Percentiles rank a stretch among this genome's conserved stretches.
These are phyloP conservation scores for Hirudo medicinalis DNA, from an alignment of 1,140 invertebrate species.

Conservation along the genomic window DNA sequence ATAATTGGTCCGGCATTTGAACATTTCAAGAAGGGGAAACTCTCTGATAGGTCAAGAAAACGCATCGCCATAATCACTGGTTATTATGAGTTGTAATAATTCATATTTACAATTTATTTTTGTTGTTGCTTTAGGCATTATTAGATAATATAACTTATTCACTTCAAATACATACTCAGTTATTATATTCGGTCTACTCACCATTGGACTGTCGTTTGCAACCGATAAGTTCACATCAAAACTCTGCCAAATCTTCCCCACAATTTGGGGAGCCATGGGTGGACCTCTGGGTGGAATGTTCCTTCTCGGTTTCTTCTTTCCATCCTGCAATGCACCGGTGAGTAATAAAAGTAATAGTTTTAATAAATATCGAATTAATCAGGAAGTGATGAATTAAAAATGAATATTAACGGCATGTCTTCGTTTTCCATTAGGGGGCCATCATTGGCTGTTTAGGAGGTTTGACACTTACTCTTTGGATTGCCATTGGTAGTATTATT, in stretches of 20 bases:
- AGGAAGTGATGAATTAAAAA: too few relatives aligned
- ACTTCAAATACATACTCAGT: conserved; percentile 3
- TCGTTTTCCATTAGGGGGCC: not conserved
- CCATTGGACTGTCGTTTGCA: conserved; percentile 15
- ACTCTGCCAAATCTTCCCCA: conserved; percentile 49
- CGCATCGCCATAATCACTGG: not conserved
- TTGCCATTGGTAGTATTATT: not conserved
- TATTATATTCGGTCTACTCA: conserved; percentile 14
- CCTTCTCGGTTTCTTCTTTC: conserved; percentile 32
- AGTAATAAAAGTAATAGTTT: too few relatives aligned
- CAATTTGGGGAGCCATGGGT: conserved; percentile 30
- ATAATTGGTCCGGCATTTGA: not conserved
- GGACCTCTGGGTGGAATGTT: conserved; percentile 29
- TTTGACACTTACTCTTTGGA: conserved; percentile 6
- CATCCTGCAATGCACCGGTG: conserved; percentile 27
- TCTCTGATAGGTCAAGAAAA: not conserved
- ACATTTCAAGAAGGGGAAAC: not conserved
- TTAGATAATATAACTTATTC: too few relatives aligned
- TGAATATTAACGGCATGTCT: too few relatives aligned
- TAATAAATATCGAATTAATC: too few relatives aligned
- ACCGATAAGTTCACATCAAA: not conserved
- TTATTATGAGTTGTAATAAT: not conserved
- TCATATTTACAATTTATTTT: too few relatives aligned
- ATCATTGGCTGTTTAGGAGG: conserved; percentile 6
- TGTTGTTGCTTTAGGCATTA: too few relatives aligned